These are phyloP conservation scores for Gastracanthus pulcherrimus DNA, from an alignment of 2,888 invertebrate species.

Conservation along the genomic window DNA sequence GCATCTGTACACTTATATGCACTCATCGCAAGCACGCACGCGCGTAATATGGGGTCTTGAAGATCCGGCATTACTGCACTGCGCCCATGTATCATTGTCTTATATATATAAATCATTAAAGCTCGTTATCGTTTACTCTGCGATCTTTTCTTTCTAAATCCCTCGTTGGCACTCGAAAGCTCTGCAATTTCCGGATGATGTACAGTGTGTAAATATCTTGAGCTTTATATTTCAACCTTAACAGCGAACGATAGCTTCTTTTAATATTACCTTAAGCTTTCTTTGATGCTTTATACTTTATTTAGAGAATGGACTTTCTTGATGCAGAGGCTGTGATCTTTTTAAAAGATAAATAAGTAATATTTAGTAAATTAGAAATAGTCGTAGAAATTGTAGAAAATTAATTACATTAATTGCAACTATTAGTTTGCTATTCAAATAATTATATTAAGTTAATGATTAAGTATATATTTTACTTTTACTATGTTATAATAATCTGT, in stretches of 20 bases:
- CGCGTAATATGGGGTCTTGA: conserved; percentile 1
- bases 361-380: too few species aligned
- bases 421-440: too few species aligned
- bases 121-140: conserved; percentile 31
- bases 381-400: too few species aligned
- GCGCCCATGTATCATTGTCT: conserved; percentile 43
- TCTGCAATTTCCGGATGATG: background rate
- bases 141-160: background rate
- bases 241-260: too few species aligned
- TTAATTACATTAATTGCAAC: too few species aligned
- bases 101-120: conserved; percentile 37
- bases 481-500: background rate
- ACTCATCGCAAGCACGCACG: too few species aligned
- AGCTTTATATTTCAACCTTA: too few species aligned
- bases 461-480: too few species aligned
- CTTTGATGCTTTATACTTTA: background rate
- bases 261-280: background rate
- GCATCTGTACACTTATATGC: background rate
- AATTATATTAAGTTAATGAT: too few species aligned
- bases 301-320: background rate
- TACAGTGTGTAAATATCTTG: background rate
- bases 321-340: background rate
- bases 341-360: background rate
- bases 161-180: background rate
- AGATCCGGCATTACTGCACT: conserved; percentile 10